Conservation (phyloP, 2,888 invertebrate species). For the Sminthurinus aureus region DNA sequence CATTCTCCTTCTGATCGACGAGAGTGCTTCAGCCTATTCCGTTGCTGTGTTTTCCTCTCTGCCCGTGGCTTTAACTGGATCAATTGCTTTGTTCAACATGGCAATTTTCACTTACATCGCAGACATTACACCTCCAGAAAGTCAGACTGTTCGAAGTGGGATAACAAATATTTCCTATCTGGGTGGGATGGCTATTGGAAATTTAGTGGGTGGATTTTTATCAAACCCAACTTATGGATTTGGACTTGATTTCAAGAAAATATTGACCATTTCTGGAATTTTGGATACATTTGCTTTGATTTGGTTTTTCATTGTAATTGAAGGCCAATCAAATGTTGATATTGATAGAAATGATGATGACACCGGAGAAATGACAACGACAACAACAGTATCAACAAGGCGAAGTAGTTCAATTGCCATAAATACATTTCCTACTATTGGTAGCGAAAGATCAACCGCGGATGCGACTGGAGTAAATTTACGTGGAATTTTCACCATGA, state of each 20-base stretch:
- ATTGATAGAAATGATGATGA: too few relatives aligned
- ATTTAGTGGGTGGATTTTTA: slow-evolving; percentile 24
- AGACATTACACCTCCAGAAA: slow-evolving; percentile 65
- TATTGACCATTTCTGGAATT: slow-evolving; percentile 11
- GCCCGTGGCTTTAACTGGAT: slow-evolving; percentile 66
- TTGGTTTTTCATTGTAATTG: slow-evolving; percentile 14
- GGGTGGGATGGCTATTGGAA: slow-evolving; percentile 25
- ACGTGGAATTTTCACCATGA: not conserved
- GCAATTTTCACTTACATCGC: slow-evolving; percentile 55
- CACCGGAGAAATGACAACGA: too few relatives aligned
- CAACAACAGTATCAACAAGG: too few relatives aligned
- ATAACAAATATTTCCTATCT: slow-evolving; percentile 63
- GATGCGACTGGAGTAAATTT: not conserved
- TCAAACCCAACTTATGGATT: not conserved
- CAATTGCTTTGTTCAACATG: slow-evolving; percentile 63
- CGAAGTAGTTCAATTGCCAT: too few relatives aligned
- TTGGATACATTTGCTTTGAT: slow-evolving; percentile 20
- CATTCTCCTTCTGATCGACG: not conserved
- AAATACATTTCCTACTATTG: not conserved
- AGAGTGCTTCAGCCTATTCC: not conserved
- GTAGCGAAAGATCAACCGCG: not conserved
- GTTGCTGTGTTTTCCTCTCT: slow-evolving; percentile 11
- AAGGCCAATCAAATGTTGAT: not conserved
- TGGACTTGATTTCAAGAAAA: not conserved
- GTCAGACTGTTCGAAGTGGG: slow-evolving; percentile 70